Base-by-base conservation (phyloP, 2,888 invertebrate genomes). In the Rhogogaster chlorosoma region DNA sequence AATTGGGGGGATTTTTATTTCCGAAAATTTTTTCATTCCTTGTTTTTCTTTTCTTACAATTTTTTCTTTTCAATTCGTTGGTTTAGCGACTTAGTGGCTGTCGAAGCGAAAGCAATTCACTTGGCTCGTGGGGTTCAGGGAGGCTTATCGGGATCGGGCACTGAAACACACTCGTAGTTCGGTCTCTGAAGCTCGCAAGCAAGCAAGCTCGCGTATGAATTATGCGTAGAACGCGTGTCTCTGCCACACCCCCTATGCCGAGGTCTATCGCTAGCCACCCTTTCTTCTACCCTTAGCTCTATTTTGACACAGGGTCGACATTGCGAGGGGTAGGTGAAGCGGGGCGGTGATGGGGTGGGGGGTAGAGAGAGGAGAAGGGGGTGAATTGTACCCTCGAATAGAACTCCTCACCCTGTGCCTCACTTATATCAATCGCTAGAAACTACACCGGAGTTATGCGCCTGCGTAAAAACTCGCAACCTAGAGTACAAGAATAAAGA, bases 151-250 rank as follows among this genome's bases (percentile, higher is more conserved):
- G 77, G 29, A 77, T 77, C 77, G 77, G 29, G 77, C 26, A 22
- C 15, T 26, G 77, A 77, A 77, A 77, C 53, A 77, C 77, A 77
- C 77, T 77, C 49, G 77, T 42, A 42, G 38, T 29, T 38, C 12
- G 38, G 22, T 73, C 42, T 42, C 73, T 71, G 9, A 61, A 26
- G 61, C 61, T 22, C 22, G 61, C 26, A 26, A 61, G 26, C 61
- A 26, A 5, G 36, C 45, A 61, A 57, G 36, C 36, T 49, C 57
- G 80, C 86, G 89, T 86, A 91, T 92, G 92, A 92, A 91, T 91
- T 91, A 92, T 92, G 91, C 89, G 87, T 88, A 88, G 88, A 91
- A 91, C 89, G 91, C 92, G 91, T 92, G 92, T 90, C 88, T 87
- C 89, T 88, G 88, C 91, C 90, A 91, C 92, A 90, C 91, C 91